A percentile compares a stretch with the other conserved stretches of the same genome.
phyloP scores from a whole-genome alignment of 2,797 vertebrate species.

The Cichlasoma orientale region DNA sequence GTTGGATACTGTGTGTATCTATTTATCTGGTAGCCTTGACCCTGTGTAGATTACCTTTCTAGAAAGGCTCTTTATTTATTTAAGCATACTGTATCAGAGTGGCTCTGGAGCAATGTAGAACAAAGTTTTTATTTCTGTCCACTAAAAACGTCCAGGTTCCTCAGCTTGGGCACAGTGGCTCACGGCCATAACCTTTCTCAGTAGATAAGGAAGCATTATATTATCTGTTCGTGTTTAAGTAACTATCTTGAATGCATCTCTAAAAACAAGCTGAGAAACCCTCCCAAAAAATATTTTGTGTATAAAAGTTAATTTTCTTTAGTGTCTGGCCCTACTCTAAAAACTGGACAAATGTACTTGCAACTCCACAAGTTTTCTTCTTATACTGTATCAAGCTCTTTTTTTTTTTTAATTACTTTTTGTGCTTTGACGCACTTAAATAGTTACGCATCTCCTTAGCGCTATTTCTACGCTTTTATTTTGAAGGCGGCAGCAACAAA shows the following conservation, averaged over 20 bases:
- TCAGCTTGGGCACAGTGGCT: background rate
- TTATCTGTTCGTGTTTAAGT: background rate
- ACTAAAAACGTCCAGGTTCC: background rate
- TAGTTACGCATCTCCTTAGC: rapidly evolving
- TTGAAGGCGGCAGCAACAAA: slow-evolving; percentile 7
- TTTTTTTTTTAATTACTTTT: background rate
- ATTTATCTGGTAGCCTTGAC: too few relatives aligned
- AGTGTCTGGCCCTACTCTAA: too few relatives aligned
- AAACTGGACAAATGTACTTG: background rate
- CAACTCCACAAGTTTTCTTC: background rate
- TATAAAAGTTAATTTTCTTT: background rate
- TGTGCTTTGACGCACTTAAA: background rate
- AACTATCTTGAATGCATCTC: background rate
- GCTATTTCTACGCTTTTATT: slow-evolving; percentile 28
- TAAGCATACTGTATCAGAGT: too few relatives aligned
- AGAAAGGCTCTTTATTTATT: too few relatives aligned
- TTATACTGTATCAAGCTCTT: rapidly evolving
- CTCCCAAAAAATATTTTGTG: background rate
- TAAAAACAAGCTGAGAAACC: background rate
- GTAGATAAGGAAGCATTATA: background rate
- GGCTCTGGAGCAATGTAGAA: too few relatives aligned
- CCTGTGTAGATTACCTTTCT: too few relatives aligned
- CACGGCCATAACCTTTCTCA: background rate
- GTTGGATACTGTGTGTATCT: background rate
- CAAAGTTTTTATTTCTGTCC: background rate